Percentiles rank a stretch among this genome's conserved stretches.
These are phyloP conservation scores for Ditylenchus weischeri DNA, from an alignment of 2,888 invertebrate genomes.

Conservation along the genomic window DNA sequence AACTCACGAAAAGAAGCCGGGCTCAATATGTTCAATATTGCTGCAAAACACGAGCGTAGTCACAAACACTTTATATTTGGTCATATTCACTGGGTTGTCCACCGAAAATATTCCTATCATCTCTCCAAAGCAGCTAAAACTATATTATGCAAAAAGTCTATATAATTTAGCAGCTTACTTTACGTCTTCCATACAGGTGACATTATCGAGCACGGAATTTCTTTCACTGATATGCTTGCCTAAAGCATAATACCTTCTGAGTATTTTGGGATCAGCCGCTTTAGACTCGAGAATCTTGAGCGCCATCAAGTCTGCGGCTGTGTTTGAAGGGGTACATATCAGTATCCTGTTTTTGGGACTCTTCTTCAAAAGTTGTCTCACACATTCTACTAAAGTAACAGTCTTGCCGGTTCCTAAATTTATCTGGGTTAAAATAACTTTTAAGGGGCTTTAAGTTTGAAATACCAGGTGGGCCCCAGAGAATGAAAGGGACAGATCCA, in stretches of 20 bases:
- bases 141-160: background rate
- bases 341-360: conserved; percentile 6
- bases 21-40: conserved; percentile 12
- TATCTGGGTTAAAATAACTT: background rate
- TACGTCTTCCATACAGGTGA: background rate
- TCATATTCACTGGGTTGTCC: background rate
- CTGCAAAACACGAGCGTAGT: conserved; percentile 11
- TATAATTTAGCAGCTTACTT: background rate
- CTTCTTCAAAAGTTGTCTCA: conserved; percentile 11
- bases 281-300: background rate
- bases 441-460: background rate
- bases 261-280: background rate
- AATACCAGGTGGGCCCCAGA: conserved; percentile 13
- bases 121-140: background rate
- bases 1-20: conserved; percentile 16
- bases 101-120: background rate
- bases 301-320: conserved; percentile 27
- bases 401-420: conserved; percentile 27
- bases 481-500: background rate
- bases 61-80: conserved; percentile 8
- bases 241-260: conserved; percentile 17
- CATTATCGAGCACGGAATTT: background rate
- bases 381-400: conserved; percentile 17
- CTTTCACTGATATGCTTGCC: background rate
- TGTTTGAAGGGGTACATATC: conserved; percentile 28